phyloP scores from a whole-genome alignment of 2,797 vertebrate species.

The Acomys russatus region DNA sequence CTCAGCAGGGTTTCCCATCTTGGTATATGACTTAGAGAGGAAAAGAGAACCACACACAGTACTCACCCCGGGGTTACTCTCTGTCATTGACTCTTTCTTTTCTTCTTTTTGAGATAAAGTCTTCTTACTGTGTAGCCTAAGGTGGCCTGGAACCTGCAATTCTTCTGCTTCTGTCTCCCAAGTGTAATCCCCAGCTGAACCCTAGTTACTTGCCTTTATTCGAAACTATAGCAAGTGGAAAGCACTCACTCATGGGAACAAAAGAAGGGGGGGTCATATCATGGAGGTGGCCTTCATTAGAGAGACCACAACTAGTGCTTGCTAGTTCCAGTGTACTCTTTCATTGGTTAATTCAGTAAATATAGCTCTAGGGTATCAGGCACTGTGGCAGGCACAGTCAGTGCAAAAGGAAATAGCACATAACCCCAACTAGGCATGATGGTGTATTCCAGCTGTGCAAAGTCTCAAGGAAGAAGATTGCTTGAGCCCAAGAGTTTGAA shows the following conservation, averaged over 20 bases:
- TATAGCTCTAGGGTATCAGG: not conserved
- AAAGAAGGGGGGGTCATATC: not conserved
- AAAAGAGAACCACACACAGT: slow-evolving; percentile 27
- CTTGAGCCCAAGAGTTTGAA: not conserved
- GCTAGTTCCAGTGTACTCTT: slow-evolving; percentile 23
- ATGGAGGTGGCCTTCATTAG: slow-evolving; percentile 11
- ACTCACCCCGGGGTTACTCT: slow-evolving; percentile 17
- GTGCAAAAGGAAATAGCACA: slow-evolving; percentile 48
- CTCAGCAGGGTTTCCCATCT: slow-evolving; percentile 46
- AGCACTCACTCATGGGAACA: not conserved
- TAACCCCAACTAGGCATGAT: not conserved
- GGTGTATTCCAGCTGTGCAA: not conserved
- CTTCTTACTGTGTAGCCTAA: not conserved
- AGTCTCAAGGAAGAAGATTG: not conserved
- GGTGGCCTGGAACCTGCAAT: not conserved
- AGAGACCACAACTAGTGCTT: slow-evolving; percentile 36
- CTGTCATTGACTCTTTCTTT: not conserved
- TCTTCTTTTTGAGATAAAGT: not conserved
- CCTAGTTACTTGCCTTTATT: slow-evolving; percentile 33
- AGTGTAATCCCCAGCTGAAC: not conserved
- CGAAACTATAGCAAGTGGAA: slow-evolving; percentile 32
- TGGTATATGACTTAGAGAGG: slow-evolving; percentile 41
- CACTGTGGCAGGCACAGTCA: not conserved
- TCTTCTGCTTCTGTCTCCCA: not conserved
- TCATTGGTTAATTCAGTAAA: slow-evolving; percentile 66